phyloP scores from a whole-genome alignment of 2,113 vertebrate genomes.

The Hypomesus transpacificus region DNA sequence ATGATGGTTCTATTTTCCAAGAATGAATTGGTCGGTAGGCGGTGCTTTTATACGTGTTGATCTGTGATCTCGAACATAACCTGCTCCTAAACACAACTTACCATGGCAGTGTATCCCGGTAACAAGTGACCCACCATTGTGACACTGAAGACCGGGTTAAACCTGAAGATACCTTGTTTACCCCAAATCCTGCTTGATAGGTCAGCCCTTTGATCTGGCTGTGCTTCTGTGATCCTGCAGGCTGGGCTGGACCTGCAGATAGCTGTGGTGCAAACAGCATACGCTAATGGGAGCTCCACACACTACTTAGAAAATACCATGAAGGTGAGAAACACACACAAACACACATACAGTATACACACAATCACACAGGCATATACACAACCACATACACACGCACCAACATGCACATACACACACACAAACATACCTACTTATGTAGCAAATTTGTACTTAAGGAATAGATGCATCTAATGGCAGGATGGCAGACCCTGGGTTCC shows the following conservation, averaged over 20 bases:
- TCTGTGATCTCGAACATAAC: too few relatives aligned
- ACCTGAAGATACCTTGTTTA: not conserved
- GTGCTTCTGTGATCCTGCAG: constrained; percentile 63
- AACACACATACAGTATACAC: too few relatives aligned
- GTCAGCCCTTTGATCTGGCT: not conserved
- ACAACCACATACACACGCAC: not conserved
- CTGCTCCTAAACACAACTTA: too few relatives aligned
- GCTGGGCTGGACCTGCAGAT: constrained; percentile 77
- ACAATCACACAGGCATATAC: not conserved
- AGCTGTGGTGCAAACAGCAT: constrained; percentile 92
- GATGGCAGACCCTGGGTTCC: too few relatives aligned
- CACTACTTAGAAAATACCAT: constrained; percentile 83
- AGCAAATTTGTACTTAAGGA: too few relatives aligned
- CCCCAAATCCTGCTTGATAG: not conserved
- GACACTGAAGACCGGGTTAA: too few relatives aligned
- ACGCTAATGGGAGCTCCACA: constrained; percentile 94
- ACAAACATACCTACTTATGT: not conserved
- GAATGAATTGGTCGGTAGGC: too few relatives aligned
- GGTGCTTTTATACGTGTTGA: too few relatives aligned
- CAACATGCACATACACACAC: constrained; percentile 1
- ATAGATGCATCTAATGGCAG: too few relatives aligned
- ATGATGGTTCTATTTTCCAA: too few relatives aligned
- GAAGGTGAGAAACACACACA: constrained; percentile 73
- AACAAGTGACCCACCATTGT: too few relatives aligned
- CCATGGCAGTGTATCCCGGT: too few relatives aligned